Conservation (phyloP, 2,113 vertebrate genomes). For the Corythornis cristatus region DNA sequence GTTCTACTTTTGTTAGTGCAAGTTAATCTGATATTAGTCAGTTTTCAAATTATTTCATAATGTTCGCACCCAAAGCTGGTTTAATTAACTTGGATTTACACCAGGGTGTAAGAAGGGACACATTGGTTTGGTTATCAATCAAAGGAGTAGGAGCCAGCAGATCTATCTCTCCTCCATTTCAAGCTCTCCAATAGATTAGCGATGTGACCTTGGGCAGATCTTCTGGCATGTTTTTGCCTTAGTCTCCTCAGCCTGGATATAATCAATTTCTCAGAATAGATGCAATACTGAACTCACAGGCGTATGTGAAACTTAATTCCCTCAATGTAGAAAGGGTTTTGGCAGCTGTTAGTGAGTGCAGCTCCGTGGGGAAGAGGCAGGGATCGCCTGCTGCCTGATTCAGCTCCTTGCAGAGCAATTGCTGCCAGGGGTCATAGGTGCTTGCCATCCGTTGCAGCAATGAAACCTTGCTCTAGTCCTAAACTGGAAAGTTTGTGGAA, state of each 20-base stretch:
- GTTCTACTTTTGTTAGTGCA: not conserved
- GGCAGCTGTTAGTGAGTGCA: slow-evolving; percentile 6
- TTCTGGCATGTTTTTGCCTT: slow-evolving; percentile 14
- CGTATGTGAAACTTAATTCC: slow-evolving; percentile 31
- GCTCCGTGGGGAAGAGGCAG: not conserved
- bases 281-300: slow-evolving; percentile 21
- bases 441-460: not conserved
- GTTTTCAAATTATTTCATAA: slow-evolving; percentile 36
- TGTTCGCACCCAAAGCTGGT: slow-evolving; percentile 14
- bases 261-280: slow-evolving; percentile 63
- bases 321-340: not conserved
- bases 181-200: slow-evolving; percentile 28
- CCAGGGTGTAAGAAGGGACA: not conserved
- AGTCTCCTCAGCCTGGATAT: slow-evolving; percentile 4
- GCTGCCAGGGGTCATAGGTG: not conserved
- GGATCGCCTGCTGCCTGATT: not conserved
- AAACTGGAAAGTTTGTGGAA: not conserved
- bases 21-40: slow-evolving; percentile 28
- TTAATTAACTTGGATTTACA: slow-evolving; percentile 61
- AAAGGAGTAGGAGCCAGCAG: slow-evolving; percentile 5
- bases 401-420: fast-evolving
- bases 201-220: slow-evolving; percentile 40
- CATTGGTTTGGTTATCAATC: not conserved
- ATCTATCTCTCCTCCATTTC: not conserved
- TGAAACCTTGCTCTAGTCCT: not conserved